These are phyloP conservation scores for Stichodactyla mertensii DNA, from an alignment of 64 coral and sea anemone species.

Conservation along the genomic window DNA sequence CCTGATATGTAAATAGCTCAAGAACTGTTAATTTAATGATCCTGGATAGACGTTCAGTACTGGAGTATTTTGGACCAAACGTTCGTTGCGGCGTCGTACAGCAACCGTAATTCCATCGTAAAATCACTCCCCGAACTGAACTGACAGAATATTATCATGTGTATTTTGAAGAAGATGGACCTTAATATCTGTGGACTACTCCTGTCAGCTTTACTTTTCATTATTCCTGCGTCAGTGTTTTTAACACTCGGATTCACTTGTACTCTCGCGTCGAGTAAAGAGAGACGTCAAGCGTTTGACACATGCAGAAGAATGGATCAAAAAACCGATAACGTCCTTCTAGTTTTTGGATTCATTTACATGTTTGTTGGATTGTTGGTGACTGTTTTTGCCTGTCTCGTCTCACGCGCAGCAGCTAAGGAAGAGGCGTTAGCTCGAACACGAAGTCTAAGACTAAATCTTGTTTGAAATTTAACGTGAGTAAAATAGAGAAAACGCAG, in stretches of 20 bases:
- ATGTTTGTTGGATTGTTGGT: slow-evolving; percentile 21
- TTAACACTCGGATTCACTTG: slow-evolving; percentile 17
- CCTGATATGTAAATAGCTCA: background rate
- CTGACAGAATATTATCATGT: background rate
- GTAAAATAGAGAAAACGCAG: background rate
- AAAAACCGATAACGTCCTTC: slow-evolving; percentile 4
- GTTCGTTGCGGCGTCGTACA: no score
- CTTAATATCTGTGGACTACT: slow-evolving; percentile 23
- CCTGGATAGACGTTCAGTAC: background rate
- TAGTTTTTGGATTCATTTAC: slow-evolving; percentile 19
- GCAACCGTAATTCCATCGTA: background rate
- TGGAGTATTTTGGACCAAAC: background rate
- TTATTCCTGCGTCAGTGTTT: slow-evolving; percentile 20
- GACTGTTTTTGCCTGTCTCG: slow-evolving; percentile 10
- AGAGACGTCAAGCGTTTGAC: background rate
- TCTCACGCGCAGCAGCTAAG: background rate
- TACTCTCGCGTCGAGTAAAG: background rate
- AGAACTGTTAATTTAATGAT: background rate
- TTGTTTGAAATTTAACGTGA: background rate
- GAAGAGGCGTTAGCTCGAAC: background rate
- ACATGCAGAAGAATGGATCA: slow-evolving; percentile 6
- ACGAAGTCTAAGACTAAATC: slow-evolving; percentile 13
- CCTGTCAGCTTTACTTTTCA: slow-evolving; percentile 8
- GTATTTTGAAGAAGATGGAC: slow-evolving; percentile 22
- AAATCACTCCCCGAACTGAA: background rate